Percentiles rank a stretch among this genome's conserved stretches.
These are phyloP conservation scores for Eupeodes corollae DNA, from an alignment of 1,140 invertebrate genomes.

Conservation along the genomic window DNA sequence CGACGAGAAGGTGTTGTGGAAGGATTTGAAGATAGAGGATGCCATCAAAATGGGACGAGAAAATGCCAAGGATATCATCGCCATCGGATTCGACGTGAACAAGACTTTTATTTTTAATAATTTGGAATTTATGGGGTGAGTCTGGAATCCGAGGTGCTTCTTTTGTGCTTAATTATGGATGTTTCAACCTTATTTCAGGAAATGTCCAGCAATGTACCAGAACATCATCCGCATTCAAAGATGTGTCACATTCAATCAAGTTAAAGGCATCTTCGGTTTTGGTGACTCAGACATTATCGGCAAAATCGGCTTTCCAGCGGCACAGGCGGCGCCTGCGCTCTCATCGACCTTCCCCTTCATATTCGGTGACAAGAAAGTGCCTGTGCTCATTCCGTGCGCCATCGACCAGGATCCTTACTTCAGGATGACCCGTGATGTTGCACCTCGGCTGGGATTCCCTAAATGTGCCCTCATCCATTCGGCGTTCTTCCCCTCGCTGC, in stretches of 20 bases:
- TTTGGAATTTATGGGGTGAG: conserved; percentile 86
- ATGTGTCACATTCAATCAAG: conserved; percentile 92
- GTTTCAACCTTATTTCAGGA: conserved; percentile 39
- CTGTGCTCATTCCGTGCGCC: conserved; percentile 93
- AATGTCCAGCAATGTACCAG: conserved; percentile 80
- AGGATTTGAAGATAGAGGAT: conserved; percentile 85
- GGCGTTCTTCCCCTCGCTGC: conserved; percentile 88
- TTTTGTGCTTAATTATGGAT: not conserved
- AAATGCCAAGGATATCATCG: conserved; percentile 98
- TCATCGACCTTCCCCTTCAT: conserved; percentile 93
- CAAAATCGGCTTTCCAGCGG: conserved; percentile 93
- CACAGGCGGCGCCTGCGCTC: conserved; percentile 92
- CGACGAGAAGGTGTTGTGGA: conserved; percentile 98
- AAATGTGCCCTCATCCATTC: conserved; percentile 95
- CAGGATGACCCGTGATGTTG: conserved; percentile 94
- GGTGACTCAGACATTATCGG: conserved; percentile 90
- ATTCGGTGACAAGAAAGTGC: conserved; percentile 70
- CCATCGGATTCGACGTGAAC: conserved; percentile 87
- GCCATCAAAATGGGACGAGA: conserved; percentile 72
- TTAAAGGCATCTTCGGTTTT: conserved; percentile 95
- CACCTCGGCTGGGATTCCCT: conserved; percentile 70
- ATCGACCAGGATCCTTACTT: conserved; percentile 99
- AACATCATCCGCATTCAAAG: conserved; percentile 87
- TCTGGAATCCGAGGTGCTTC: conserved; percentile 1
- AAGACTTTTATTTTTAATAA: conserved; percentile 98